Evolutionary conservation across 2,797 vertebrate genomes (phyloP).

Genomic region (Clarias laeviceps): DNA sequence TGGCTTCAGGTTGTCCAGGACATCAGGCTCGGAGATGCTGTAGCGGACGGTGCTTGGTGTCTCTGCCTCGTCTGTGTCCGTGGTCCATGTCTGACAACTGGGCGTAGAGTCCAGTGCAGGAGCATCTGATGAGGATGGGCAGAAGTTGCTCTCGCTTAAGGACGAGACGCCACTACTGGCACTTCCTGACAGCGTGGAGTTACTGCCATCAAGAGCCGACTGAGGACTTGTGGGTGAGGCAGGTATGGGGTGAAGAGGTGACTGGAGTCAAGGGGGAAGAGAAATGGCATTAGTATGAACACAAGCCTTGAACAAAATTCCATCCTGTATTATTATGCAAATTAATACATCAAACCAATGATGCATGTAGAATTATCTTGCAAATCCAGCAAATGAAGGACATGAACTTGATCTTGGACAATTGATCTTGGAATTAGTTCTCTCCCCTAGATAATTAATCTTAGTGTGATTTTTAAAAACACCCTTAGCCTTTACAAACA

Average conservation of each 20-base stretch:
- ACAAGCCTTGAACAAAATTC: neutral
- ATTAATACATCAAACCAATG: neutral
- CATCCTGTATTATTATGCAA: neutral
- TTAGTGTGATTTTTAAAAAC: neutral
- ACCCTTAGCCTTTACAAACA: slow-evolving; percentile 1
- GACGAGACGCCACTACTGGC: slow-evolving; percentile 98
- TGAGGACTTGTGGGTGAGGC: slow-evolving; percentile 97
- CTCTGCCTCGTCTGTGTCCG: slow-evolving; percentile 89
- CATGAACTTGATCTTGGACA: neutral
- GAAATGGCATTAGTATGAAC: slow-evolving; percentile 1
- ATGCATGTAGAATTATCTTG: neutral
- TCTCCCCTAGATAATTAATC: slow-evolving; percentile 9
- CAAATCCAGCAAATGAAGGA: neutral
- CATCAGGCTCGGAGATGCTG: slow-evolving; percentile 90
- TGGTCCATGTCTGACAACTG: slow-evolving; percentile 94
- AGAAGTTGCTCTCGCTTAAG: slow-evolving; percentile 96
- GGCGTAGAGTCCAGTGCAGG: slow-evolving; percentile 84
- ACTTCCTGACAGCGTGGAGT: slow-evolving; percentile 96
- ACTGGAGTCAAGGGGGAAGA: slow-evolving; percentile 71
- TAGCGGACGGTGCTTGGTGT: slow-evolving; percentile 94
- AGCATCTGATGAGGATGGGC: slow-evolving; percentile 91
- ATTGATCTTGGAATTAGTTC: neutral
- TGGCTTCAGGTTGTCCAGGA: slow-evolving; percentile 85
- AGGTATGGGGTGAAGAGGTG: slow-evolving; percentile 95
- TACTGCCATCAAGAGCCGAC: slow-evolving; percentile 96